phyloP scores from a whole-genome alignment of 2,113 vertebrate genomes.

The Sprattus sprattus region DNA sequence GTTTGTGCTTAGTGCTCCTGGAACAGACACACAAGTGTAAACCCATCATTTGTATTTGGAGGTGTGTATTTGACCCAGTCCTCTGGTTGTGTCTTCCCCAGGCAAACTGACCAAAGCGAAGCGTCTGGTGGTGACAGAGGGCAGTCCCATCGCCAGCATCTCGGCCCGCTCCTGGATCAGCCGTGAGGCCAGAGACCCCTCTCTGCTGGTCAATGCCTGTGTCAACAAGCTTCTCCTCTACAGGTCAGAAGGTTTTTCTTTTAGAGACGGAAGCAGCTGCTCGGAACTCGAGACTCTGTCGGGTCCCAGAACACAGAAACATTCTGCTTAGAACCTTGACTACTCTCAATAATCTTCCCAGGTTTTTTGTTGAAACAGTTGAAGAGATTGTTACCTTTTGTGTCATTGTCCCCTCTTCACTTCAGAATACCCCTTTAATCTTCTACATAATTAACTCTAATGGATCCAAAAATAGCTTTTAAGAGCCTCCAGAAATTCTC shows the following conservation, averaged over 20 bases:
- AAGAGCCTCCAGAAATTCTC: neutral
- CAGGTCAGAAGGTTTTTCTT: constrained; percentile 66
- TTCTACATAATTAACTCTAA: neutral
- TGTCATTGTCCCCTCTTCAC: neutral
- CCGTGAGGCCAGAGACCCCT: constrained; percentile 88
- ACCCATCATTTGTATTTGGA: neutral
- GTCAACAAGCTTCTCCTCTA: constrained; percentile 89
- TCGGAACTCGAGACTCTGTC: neutral
- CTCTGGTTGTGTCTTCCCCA: constrained; percentile 50
- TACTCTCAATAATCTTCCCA: no score
- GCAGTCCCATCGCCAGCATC: constrained; percentile 87
- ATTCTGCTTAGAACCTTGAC: neutral
- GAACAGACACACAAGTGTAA: no score
- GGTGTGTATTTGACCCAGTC: constrained; percentile 33
- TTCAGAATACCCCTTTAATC: neutral
- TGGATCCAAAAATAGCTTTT: neutral
- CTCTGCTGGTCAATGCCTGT: constrained; percentile 87
- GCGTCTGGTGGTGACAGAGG: constrained; percentile 85
- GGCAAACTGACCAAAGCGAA: constrained; percentile 94
- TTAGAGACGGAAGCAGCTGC: neutral
- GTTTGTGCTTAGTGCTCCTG: no score
- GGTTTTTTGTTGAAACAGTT: neutral
- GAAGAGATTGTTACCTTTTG: neutral
- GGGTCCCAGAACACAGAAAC: neutral
- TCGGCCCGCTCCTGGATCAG: constrained; percentile 93